Conservation (phyloP, 2,797 vertebrate species). For the Dryobates pubescens region DNA sequence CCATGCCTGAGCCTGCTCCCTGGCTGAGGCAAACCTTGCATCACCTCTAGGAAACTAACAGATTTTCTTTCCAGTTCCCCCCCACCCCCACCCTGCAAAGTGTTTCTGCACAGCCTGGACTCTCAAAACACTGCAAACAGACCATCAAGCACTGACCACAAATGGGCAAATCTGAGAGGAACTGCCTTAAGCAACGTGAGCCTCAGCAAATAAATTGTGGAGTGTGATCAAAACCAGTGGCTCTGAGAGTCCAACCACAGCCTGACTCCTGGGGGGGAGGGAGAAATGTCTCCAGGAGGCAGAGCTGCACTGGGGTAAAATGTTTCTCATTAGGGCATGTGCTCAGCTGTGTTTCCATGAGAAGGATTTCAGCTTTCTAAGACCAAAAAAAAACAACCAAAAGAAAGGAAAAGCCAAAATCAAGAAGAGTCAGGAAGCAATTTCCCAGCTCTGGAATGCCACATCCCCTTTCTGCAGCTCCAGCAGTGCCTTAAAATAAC, state of each 20-base stretch:
- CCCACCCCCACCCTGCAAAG: background rate
- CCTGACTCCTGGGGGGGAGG: constrained; percentile 42
- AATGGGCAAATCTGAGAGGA: constrained; percentile 78
- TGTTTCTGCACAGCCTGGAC: constrained; percentile 77
- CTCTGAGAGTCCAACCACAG: constrained; percentile 75
- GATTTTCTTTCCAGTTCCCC: constrained; percentile 78
- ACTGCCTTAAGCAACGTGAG: constrained; percentile 76
- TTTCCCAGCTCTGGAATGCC: constrained; percentile 38
- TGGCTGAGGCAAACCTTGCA: constrained; percentile 69
- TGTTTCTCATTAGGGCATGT: constrained; percentile 61
- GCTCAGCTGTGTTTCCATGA: background rate
- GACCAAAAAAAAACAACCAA: background rate
- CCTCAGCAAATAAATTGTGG: constrained; percentile 77
- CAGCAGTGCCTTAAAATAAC: background rate
- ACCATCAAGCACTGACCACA: constrained; percentile 91
- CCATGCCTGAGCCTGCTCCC: constrained; percentile 17
- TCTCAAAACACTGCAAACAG: constrained; percentile 88
- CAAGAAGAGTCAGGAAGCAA: constrained; percentile 35
- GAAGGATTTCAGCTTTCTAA: constrained; percentile 33
- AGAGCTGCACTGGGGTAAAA: constrained; percentile 54
- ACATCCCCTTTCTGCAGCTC: constrained; percentile 20
- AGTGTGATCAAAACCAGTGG: constrained; percentile 77
- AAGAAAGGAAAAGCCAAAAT: background rate
- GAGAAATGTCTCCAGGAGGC: constrained; percentile 36
- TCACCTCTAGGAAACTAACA: constrained; percentile 79